Base-by-base conservation (phyloP, 1,140 invertebrate species). In the Harlomillsia oculata region DNA sequence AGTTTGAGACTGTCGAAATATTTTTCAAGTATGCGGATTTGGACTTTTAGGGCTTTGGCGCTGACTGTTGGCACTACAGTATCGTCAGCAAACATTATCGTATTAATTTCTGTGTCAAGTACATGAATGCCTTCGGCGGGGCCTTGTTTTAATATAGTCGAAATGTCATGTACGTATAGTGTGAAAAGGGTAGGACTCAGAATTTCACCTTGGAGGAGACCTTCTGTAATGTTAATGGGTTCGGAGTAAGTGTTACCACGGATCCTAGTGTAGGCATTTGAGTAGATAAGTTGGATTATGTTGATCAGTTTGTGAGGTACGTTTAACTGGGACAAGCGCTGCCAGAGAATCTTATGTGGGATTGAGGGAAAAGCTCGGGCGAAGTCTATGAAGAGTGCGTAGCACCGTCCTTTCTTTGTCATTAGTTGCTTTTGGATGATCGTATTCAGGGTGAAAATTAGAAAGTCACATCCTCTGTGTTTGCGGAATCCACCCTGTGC, bases 1-100 rank as follows among this genome's bases (percentile, higher is more conserved):
- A 68, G 30, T 14, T 53, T 49, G 13, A 56, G 53, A 9, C 11
- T 16, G 0, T 29, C 21, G 39, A 60, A 66, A 41, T 65, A 68
- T 39, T 56, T n/a, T 13, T 41, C 13, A 9, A 59, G 39, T 2
- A 2, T 5, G 4, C 28, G 16, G 0, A 62, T 50, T 55, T 62
- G 54, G 8, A 16, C 30, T 45, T 59, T 21, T 1, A 62, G 34
- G 9, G 30, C 20, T 1, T n/a, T 11, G 3, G n/a, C 8, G 5
- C 11, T 14, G 5, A 34, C 20, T 3, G 45, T 16, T 0, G 59
- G 13, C 14, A 52, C 20, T 9, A 55, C 52, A 5, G 26, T 57
- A 45, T 62, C 60, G 36, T 62, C 60, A 1, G 48, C 46, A 37
- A 44, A 61, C 0, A 36, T 6, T 0, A 61, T 14, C 5, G 20